Evolutionary conservation across 2,797 vertebrate genomes (phyloP), one percentile per base, ranked within the genome.

Genomic region (Phalanger gymnotis): DNA sequence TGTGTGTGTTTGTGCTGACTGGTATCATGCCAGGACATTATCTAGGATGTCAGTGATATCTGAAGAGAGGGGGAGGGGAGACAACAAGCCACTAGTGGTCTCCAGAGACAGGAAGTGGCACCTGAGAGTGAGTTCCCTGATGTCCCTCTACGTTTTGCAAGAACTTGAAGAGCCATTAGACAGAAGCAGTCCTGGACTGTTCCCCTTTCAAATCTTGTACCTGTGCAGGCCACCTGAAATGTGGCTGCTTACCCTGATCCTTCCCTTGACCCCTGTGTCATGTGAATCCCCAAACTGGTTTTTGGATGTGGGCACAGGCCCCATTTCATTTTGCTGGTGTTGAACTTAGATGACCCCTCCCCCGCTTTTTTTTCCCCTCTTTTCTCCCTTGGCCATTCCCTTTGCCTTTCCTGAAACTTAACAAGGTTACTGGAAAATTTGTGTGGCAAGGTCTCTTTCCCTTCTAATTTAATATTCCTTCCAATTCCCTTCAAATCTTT

Each of bases 331-430:
- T 66, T 95, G 73, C 22, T 61, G 47, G 34, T 25, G 34, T 90
- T 93, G 57, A 93, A 81, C 34, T 91, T 94, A 73, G 30, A 12
- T 90, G 93, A 57, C 89, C 40, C 89, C 25, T 51, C 22, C 31
- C 54, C 3, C 40, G 10, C 40, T 53, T 90, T 58, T 22, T 40
- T 53, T 91, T 93, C 1, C 10, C 1, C 10, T 52, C 93, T 53
- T 53, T n/a, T 53, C 61, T 47, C 14, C 28, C 2, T 9, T 12
- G 4, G 0, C 6, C 27, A 53, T 94, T 56, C 54, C 66, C 25
- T 61, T 52, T 55, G 55, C 94, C 95, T 90, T 55, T 89, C 91
- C 58, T 91, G 13, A 53, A 19, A 81, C 40, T 81, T 81, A 81
- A 27, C 40, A 81, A 81, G 40, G 22, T 9, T n/a, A 27, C 7